These are phyloP conservation scores for Nibea coibor DNA, from an alignment of 2,113 vertebrate species.

Conservation along the genomic window DNA sequence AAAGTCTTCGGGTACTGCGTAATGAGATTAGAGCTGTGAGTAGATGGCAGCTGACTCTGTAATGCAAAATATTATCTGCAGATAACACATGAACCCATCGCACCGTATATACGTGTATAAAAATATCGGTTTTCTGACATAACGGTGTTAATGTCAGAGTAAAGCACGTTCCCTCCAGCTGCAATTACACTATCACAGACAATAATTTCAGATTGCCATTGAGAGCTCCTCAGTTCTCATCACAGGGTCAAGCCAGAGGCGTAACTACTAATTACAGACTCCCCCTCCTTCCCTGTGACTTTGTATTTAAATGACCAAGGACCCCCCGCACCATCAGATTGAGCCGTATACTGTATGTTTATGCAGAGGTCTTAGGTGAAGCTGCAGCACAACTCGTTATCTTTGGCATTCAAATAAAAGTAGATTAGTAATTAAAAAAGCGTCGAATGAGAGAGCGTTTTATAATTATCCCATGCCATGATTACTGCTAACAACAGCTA, in stretches of 20 bases:
- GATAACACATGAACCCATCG: not conserved
- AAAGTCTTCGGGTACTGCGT: slow-evolving; percentile 20
- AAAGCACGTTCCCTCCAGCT: slow-evolving; percentile 41
- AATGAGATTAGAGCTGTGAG: slow-evolving; percentile 34
- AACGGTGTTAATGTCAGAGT: slow-evolving; percentile 37
- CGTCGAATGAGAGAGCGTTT: slow-evolving; percentile 57
- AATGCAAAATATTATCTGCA: slow-evolving; percentile 13
- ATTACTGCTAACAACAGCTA: slow-evolving; percentile 67
- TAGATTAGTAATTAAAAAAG: slow-evolving; percentile 67
- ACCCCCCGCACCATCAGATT: slow-evolving; percentile 30
- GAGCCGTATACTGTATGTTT: slow-evolving; percentile 49
- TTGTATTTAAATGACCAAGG: slow-evolving; percentile 57
- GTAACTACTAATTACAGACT: slow-evolving; percentile 60
- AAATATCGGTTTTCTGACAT: slow-evolving; percentile 23
- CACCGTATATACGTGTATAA: not conserved
- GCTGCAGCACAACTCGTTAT: slow-evolving; percentile 55
- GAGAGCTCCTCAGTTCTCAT: slow-evolving; percentile 57
- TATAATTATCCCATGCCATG: slow-evolving; percentile 59
- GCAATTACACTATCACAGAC: slow-evolving; percentile 58
- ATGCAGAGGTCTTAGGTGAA: slow-evolving; percentile 56
- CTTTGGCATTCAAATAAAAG: slow-evolving; percentile 61
- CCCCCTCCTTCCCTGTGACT: slow-evolving; percentile 45
- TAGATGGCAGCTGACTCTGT: slow-evolving; percentile 16
- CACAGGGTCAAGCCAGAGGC: slow-evolving; percentile 66
- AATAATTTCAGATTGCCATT: slow-evolving; percentile 41